phyloP scores from a whole-genome alignment of 1,140 invertebrate species.

The Tetraneura akinire region DNA sequence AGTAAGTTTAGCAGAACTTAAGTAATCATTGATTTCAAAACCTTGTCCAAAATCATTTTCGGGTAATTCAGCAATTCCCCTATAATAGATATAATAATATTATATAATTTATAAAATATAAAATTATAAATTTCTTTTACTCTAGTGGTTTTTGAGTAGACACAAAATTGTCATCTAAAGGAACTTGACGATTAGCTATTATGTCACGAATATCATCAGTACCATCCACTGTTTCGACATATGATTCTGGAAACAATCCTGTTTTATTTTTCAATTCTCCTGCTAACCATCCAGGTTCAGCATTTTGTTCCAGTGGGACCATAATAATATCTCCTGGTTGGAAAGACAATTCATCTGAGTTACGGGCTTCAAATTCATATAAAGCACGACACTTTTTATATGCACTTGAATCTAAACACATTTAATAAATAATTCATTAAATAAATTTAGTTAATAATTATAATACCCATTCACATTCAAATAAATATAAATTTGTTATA shows the following conservation, averaged over 20 bases:
- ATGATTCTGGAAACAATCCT: conserved; percentile 98
- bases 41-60: conserved; percentile 67
- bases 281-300: conserved; percentile 96
- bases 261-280: conserved; percentile 84
- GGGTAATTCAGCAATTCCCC: conserved; percentile 74
- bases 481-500: too few species aligned
- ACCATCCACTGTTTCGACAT: conserved; percentile 80
- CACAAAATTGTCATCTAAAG: conserved; percentile 28
- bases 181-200: conserved; percentile 33
- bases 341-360: conserved; percentile 91
- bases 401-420: conserved; percentile 54
- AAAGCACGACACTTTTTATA: conserved; percentile 78
- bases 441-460: too few species aligned
- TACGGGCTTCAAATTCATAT: conserved; percentile 91
- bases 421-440: too few species aligned
- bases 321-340: conserved; percentile 91
- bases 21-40: conserved; percentile 54
- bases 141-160: conserved; percentile 58
- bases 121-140: conserved; percentile 55
- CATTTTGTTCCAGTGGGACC: conserved; percentile 80
- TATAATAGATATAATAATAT: conserved; percentile 56
- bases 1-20: conserved; percentile 57
- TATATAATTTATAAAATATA: conserved; percentile 28
- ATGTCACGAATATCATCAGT: conserved; percentile 18
- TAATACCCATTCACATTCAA: too few species aligned